Percentiles rank a stretch among this genome's conserved stretches.
Evolutionary conservation across 1,140 invertebrate genomes (phyloP).

Genomic region (Steinernema khuongi): DNA sequence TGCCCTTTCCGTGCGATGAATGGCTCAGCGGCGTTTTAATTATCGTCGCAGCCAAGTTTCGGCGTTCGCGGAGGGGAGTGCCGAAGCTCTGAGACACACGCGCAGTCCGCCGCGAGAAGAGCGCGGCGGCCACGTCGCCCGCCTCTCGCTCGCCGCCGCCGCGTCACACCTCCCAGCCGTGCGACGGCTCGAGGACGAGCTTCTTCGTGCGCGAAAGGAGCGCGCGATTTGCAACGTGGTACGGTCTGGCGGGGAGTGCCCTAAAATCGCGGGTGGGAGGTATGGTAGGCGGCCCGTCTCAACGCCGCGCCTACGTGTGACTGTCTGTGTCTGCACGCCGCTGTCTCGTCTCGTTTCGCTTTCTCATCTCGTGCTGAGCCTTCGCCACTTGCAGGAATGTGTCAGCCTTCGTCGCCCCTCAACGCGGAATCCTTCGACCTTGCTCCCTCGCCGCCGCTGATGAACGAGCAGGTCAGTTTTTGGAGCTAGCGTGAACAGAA

Average conservation of each 20-base stretch:
- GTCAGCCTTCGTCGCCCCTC: slow-evolving; percentile 35
- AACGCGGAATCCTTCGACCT: slow-evolving; percentile 45
- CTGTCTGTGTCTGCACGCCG: not conserved
- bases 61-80: not conserved
- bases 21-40: too few species aligned
- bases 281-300: not conserved
- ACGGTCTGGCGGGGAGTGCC: too few species aligned
- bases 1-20: too few species aligned
- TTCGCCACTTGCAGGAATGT: slow-evolving; percentile 23
- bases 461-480: slow-evolving; percentile 6
- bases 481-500: not conserved
- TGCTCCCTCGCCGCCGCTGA: slow-evolving; percentile 46
- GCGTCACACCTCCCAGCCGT: not conserved
- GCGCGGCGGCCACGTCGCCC: not conserved
- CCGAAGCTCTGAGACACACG: not conserved
- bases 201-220: not conserved
- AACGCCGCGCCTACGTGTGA: not conserved
- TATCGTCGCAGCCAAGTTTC: too few species aligned
- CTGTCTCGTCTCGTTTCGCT: not conserved
- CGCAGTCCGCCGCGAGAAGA: slow-evolving; percentile 4
- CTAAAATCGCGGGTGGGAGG: not conserved
- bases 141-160: not conserved
- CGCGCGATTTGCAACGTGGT: not conserved
- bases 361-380: not conserved
- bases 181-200: not conserved